Percentiles rank a stretch among this genome's conserved stretches.
These are phyloP conservation scores for Ectemnius cavifrons DNA, from an alignment of 2,888 invertebrate genomes.

Conservation along the genomic window DNA sequence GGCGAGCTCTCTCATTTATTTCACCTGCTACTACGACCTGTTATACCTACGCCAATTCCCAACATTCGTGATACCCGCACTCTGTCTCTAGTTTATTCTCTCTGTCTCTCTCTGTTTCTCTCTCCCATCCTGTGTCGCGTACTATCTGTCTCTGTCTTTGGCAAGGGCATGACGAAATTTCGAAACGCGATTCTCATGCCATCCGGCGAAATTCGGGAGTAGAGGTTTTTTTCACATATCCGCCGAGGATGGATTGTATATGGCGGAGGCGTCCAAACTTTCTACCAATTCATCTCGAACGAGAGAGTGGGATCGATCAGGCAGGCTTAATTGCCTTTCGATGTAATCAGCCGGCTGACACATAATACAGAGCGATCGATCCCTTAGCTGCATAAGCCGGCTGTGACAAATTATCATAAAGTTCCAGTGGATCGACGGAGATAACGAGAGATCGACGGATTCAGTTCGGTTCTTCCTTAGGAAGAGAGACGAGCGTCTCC, in stretches of 20 bases:
- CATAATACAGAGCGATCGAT: not conserved
- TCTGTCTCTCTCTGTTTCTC: not conserved
- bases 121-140: not conserved
- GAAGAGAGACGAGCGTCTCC: not conserved
- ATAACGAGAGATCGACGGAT: not conserved
- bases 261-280: no score
- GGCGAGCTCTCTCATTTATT: constrained; percentile 18
- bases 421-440: not conserved
- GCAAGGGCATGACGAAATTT: not conserved
- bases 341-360: no score
- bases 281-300: no score
- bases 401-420: not conserved
- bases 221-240: not conserved
- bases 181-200: not conserved
- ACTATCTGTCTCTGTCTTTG: no score
- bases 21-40: constrained; percentile 12
- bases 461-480: not conserved
- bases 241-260: no score
- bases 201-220: not conserved
- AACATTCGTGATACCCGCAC: not conserved
- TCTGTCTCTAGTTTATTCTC: not conserved
- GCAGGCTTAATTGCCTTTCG: no score
- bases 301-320: no score
- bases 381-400: not conserved
- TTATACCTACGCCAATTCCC: constrained; percentile 1